Conservation (phyloP, 2,888 invertebrate genomes). For the Meliscaeva auricollis region DNA sequence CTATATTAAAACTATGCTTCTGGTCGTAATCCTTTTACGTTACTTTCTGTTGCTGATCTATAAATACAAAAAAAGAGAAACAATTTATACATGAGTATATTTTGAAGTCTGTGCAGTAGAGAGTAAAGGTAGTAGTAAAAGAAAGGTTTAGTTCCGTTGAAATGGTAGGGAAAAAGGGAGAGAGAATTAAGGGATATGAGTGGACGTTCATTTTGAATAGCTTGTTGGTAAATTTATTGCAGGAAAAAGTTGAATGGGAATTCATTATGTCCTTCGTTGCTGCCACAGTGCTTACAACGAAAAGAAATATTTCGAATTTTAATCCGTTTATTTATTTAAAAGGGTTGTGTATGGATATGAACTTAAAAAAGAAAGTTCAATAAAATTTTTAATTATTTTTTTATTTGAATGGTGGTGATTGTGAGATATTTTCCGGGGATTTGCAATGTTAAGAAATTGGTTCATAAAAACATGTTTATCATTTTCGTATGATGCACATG, state of each 20-base stretch:
- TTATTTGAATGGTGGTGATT: no score
- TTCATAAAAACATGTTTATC: no score
- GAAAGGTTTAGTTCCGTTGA: not conserved
- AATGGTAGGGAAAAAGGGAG: not conserved
- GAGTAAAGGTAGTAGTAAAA: no score
- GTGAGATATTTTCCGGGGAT: no score
- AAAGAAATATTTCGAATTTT: not conserved
- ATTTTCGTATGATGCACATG: no score
- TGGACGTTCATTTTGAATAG: not conserved
- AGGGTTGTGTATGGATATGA: no score
- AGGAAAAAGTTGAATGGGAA: constrained; percentile 2
- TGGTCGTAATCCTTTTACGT: constrained; percentile 28
- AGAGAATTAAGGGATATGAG: not conserved
- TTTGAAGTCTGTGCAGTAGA: not conserved
- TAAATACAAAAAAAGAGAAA: constrained; percentile 16
- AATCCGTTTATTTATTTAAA: not conserved
- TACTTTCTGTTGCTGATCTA: constrained; percentile 48
- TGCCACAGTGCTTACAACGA: not conserved
- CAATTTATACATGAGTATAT: constrained; percentile 10
- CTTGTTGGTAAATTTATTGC: not conserved
- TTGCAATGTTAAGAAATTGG: no score
- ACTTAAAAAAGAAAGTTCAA: no score
- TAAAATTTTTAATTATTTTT: no score
- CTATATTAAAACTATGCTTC: constrained; percentile 34
- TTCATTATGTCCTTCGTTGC: not conserved